Conservation (phyloP, 2,113 vertebrate genomes). For the Galbula dea region DNA sequence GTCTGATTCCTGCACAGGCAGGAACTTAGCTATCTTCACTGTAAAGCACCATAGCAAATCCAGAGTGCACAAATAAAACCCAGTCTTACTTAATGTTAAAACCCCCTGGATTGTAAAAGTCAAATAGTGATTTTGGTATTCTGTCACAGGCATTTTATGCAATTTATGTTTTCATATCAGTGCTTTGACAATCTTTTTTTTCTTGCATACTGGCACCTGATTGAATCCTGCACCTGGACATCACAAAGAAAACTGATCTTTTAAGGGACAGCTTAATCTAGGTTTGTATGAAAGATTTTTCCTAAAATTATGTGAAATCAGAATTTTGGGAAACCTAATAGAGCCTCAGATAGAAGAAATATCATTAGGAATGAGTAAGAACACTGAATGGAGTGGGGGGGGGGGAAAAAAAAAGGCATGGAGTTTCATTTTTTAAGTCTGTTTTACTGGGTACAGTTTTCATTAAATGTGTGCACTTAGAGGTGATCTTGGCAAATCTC, state of each 20-base stretch:
- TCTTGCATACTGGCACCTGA: background rate
- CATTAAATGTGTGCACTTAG: background rate
- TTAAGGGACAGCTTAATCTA: background rate
- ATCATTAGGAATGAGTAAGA: background rate
- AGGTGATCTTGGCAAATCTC: conserved; percentile 2
- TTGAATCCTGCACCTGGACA: background rate
- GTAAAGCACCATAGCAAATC: background rate
- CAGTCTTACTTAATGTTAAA: background rate
- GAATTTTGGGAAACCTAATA: background rate
- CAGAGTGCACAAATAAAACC: background rate
- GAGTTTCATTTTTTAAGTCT: background rate
- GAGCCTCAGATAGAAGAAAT: background rate
- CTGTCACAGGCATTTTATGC: background rate
- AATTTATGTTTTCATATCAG: background rate
- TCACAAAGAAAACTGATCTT: background rate
- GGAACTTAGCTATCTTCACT: background rate
- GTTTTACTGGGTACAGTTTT: background rate
- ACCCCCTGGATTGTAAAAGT: background rate
- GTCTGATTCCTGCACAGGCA: background rate
- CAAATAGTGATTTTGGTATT: background rate
- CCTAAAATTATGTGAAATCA: background rate
- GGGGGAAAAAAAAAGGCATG: background rate
- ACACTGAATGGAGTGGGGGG: background rate
- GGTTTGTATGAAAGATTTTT: background rate
- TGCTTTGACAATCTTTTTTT: background rate